Evolutionary conservation across 2,888 invertebrate species (phyloP).

Genomic region (Neria commutata): DNA sequence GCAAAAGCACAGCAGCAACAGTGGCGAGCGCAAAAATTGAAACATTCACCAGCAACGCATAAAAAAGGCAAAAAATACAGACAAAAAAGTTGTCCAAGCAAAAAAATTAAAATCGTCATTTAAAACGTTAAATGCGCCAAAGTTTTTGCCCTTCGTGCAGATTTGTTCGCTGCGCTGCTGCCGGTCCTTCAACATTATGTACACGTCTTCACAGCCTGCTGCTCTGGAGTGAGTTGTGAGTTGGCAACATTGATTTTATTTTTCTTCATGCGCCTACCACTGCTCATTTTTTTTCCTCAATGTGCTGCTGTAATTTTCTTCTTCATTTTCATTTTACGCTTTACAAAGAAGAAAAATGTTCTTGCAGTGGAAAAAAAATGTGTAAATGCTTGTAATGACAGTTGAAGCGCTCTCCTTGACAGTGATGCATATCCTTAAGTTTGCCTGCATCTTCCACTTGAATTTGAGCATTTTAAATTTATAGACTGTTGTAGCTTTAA

Average conservation of each 20-base stretch:
- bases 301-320: slow-evolving; percentile 8
- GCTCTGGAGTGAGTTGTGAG: slow-evolving; percentile 44
- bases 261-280: slow-evolving; percentile 32
- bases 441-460: no score
- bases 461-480: not conserved
- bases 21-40: slow-evolving; percentile 20
- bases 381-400: no score
- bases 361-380: no score
- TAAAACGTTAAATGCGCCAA: slow-evolving; percentile 53
- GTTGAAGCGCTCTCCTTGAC: no score
- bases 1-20: slow-evolving; percentile 20
- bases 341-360: no score
- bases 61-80: slow-evolving; percentile 20
- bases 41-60: not conserved
- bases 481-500: no score
- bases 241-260: slow-evolving; percentile 52
- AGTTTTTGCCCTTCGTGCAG: slow-evolving; percentile 36
- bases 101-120: slow-evolving; percentile 36
- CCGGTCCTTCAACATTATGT: no score
- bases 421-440: no score
- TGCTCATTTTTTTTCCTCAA: slow-evolving; percentile 9
- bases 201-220: no score
- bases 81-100: slow-evolving; percentile 1
- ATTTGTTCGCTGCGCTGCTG: not conserved
- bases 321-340: not conserved